Evolutionary conservation across 2,888 invertebrate species (phyloP).

Genomic region (Molanna angustata): DNA sequence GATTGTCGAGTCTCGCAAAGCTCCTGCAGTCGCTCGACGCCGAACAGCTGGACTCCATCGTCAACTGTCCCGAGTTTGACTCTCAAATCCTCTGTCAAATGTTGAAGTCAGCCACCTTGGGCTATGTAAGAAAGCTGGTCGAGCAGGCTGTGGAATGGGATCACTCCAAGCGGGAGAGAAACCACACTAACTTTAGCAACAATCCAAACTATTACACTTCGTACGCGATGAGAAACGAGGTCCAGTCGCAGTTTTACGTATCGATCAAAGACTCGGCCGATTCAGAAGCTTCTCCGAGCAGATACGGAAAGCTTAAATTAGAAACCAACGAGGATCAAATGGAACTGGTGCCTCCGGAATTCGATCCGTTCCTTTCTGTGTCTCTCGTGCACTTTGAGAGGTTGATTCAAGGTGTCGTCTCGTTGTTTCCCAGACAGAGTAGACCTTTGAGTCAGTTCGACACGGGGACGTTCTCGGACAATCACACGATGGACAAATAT

Average conservation of each 20-base stretch:
- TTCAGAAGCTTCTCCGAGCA: conserved; percentile 38
- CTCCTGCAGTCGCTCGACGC: conserved; percentile 42
- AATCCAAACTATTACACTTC: conserved; percentile 7
- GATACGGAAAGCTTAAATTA: conserved; percentile 46
- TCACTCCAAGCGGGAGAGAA: conserved; percentile 2
- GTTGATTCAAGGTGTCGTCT: conserved; percentile 44
- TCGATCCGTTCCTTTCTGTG: conserved; percentile 43
- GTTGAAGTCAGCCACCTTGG: conserved; percentile 51
- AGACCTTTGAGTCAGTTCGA: conserved; percentile 52
- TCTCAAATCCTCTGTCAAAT: conserved; percentile 52
- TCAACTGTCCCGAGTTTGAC: conserved; percentile 51
- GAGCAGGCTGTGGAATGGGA: conserved; percentile 43
- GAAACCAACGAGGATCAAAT: conserved; percentile 42
- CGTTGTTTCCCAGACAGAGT: conserved; percentile 50
- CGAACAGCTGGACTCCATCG: conserved; percentile 48
- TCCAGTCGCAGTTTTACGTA: conserved; percentile 50
- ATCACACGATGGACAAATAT: conserved; percentile 51
- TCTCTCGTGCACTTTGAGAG: conserved; percentile 44
- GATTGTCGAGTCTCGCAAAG: conserved; percentile 43
- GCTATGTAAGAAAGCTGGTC: conserved; percentile 47
- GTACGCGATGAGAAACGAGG: conserved; percentile 39
- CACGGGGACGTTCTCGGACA: conserved; percentile 45
- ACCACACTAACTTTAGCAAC: conserved; percentile 4
- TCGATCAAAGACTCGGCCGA: conserved; percentile 41
- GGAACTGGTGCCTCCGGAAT: conserved; percentile 44